Conservation (phyloP, 2,888 invertebrate species). For the Platycheirus albimanus region DNA sequence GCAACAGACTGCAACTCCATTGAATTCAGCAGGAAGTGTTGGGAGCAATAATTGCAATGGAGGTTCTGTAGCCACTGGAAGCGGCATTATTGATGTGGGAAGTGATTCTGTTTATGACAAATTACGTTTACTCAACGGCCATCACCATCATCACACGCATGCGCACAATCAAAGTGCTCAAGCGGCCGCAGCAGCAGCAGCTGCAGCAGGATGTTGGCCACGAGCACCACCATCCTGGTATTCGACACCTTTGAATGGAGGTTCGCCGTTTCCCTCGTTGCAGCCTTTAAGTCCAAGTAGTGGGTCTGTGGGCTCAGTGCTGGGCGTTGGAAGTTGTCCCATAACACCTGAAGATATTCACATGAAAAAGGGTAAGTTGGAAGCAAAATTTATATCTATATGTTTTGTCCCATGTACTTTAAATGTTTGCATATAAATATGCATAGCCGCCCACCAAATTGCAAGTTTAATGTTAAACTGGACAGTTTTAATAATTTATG, state of each 20-base stretch:
- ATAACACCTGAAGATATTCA: slow-evolving; percentile 77
- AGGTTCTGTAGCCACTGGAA: slow-evolving; percentile 60
- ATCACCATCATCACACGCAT: slow-evolving; percentile 75
- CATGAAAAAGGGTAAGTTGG: slow-evolving; percentile 79
- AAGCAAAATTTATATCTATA: too few species aligned
- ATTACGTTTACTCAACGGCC: slow-evolving; percentile 79
- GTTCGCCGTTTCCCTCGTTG: slow-evolving; percentile 75
- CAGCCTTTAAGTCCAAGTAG: slow-evolving; percentile 68
- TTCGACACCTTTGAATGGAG: slow-evolving; percentile 78
- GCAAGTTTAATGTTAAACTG: not conserved
- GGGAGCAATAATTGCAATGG: slow-evolving; percentile 77
- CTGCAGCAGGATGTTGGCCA: slow-evolving; percentile 78
- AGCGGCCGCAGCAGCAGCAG: slow-evolving; percentile 70
- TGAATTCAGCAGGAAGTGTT: slow-evolving; percentile 79
- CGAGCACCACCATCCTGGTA: slow-evolving; percentile 81
- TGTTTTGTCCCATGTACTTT: too few species aligned
- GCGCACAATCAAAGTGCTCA: slow-evolving; percentile 75
- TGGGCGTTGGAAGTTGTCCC: slow-evolving; percentile 74
- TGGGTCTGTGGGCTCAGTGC: slow-evolving; percentile 53
- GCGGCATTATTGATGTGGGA: slow-evolving; percentile 58
- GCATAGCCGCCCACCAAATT: too few species aligned
- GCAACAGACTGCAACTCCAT: slow-evolving; percentile 78
- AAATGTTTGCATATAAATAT: too few species aligned
- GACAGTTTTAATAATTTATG: not conserved
- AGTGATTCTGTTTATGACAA: slow-evolving; percentile 80